Conservation (phyloP, 2,888 invertebrate genomes). For the Chorisops tibialis region DNA sequence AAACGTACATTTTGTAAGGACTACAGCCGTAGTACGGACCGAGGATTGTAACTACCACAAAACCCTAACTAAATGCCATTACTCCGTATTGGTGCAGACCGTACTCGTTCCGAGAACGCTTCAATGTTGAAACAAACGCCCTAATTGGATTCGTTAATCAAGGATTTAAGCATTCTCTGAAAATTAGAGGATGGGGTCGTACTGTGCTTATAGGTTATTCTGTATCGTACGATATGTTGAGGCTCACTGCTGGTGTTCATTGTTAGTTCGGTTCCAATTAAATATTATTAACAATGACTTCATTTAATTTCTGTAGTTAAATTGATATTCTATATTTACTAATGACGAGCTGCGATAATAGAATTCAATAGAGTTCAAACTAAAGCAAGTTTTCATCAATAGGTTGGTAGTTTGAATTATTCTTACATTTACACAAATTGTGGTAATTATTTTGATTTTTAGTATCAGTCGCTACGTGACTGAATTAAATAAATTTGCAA, state of each 20-base stretch:
- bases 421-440: too few relatives aligned
- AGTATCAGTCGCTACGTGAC: too few relatives aligned
- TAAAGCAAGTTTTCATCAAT: too few relatives aligned
- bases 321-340: too few relatives aligned
- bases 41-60: not conserved
- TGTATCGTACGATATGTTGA: not conserved
- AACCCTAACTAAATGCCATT: not conserved
- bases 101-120: slow-evolving; percentile 22
- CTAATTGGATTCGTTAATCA: slow-evolving; percentile 43
- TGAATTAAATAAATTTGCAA: too few relatives aligned
- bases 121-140: slow-evolving; percentile 39
- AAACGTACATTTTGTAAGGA: too few relatives aligned
- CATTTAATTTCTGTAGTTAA: too few relatives aligned
- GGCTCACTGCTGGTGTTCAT: not conserved
- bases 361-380: too few relatives aligned
- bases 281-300: slow-evolving; percentile 28
- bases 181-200: slow-evolving; percentile 1
- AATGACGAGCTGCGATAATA: too few relatives aligned
- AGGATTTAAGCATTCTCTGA: slow-evolving; percentile 41
- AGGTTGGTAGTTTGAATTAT: too few relatives aligned
- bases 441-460: too few relatives aligned
- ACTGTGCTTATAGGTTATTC: not conserved
- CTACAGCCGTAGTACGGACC: too few relatives aligned
- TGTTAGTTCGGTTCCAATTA: slow-evolving; percentile 30
- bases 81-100: not conserved